Conservation (phyloP, 1,140 invertebrate species). For the Helicoverpa zea region DNA sequence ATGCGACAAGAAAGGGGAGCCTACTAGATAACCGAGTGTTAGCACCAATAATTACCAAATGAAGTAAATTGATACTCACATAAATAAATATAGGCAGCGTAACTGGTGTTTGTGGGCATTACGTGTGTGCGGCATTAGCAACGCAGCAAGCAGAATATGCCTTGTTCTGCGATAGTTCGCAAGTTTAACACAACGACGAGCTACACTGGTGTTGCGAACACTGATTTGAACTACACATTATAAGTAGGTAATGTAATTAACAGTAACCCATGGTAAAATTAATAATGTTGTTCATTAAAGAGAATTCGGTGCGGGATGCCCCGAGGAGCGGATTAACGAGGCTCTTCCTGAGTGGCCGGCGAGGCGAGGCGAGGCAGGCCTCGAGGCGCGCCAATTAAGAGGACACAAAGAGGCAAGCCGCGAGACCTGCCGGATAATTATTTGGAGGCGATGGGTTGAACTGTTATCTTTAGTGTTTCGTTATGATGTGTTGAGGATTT, state of each 20-base stretch:
- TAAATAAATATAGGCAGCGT: too few species aligned
- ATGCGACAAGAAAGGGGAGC: too few species aligned
- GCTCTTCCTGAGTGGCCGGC: constrained; percentile 32
- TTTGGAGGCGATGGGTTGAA: constrained; percentile 9
- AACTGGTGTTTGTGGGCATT: too few species aligned
- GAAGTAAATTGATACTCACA: too few species aligned
- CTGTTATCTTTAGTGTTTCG: constrained; percentile 31
- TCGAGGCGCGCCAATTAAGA: constrained; percentile 33
- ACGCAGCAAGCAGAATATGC: background rate
- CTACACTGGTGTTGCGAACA: background rate
- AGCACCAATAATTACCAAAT: too few species aligned
- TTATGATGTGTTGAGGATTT: constrained; percentile 19
- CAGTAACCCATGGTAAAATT: constrained; percentile 2
- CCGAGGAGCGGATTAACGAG: constrained; percentile 45
- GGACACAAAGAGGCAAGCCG: constrained; percentile 30
- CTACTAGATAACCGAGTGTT: too few species aligned
- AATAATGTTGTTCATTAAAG: constrained; percentile 45
- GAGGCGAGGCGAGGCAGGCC: background rate
- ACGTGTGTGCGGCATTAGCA: too few species aligned
- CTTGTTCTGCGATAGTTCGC: background rate
- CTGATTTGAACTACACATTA: constrained; percentile 13
- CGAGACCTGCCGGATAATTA: constrained; percentile 43
- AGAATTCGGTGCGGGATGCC: constrained; percentile 40
- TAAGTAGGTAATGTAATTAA: constrained; percentile 11
- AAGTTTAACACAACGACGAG: background rate